Conservation (phyloP, 2,797 vertebrate genomes). For the Balearica regulorum region DNA sequence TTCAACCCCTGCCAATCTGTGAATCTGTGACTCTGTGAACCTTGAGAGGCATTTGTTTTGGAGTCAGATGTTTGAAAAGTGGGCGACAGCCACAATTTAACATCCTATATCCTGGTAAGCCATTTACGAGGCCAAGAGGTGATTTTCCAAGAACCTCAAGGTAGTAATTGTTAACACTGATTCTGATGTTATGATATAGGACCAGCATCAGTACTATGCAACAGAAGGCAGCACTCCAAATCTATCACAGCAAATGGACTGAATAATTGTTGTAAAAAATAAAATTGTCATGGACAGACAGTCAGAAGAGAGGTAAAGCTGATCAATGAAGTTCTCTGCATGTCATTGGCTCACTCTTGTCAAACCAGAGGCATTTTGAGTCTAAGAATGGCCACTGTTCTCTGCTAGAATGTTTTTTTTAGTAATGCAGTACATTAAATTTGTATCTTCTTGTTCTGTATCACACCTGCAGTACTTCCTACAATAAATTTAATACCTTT, state of each 20-base stretch:
- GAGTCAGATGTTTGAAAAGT: neutral
- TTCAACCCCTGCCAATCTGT: no score
- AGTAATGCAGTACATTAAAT: neutral
- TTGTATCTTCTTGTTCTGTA: neutral
- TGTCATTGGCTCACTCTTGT: neutral
- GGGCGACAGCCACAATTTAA: neutral
- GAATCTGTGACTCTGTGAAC: neutral
- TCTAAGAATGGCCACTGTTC: neutral
- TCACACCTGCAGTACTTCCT: neutral
- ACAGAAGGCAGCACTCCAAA: neutral
- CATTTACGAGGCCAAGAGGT: neutral
- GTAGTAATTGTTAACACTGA: neutral
- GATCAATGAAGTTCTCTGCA: neutral
- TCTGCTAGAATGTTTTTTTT: neutral
- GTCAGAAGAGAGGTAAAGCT: neutral
- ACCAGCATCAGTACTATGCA: neutral
- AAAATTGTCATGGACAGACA: neutral
- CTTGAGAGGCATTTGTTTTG: neutral
- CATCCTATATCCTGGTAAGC: neutral
- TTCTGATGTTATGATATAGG: neutral
- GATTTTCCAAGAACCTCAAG: neutral
- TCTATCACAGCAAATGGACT: neutral
- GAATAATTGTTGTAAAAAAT: neutral
- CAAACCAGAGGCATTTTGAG: neutral
- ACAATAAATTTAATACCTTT: neutral